Conservation (phyloP, 2,888 invertebrate genomes). For the Chaetogeoica ovagalla region DNA sequence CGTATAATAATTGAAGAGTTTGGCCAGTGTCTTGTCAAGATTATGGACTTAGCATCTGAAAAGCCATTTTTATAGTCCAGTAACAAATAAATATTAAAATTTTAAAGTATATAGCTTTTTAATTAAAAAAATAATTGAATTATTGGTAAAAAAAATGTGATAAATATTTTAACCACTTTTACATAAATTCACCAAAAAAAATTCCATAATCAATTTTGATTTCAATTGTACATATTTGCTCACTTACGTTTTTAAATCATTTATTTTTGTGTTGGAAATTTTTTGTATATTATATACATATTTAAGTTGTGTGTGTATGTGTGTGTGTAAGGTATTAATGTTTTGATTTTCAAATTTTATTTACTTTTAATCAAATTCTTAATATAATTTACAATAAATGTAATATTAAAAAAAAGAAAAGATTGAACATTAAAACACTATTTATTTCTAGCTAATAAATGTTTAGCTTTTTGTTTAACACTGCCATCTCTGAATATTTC, state of each 20-base stretch:
- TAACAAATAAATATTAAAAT: background rate
- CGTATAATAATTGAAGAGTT: slow-evolving; percentile 88
- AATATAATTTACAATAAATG: slow-evolving; percentile 1
- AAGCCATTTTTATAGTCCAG: slow-evolving; percentile 38
- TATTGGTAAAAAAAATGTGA: background rate
- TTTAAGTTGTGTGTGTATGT: slow-evolving; percentile 5
- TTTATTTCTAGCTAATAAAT: slow-evolving; percentile 5
- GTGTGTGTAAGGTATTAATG: slow-evolving; percentile 21
- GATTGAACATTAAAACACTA: slow-evolving; percentile 1
- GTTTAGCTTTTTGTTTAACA: slow-evolving; percentile 59
- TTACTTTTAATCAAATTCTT: slow-evolving; percentile 8
- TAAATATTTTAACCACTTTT: background rate
- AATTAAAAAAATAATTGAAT: background rate
- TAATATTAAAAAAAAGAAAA: slow-evolving; percentile 16
- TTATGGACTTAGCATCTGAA: slow-evolving; percentile 66
- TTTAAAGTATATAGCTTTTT: background rate
- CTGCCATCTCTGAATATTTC: slow-evolving; percentile 74
- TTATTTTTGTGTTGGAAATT: slow-evolving; percentile 28
- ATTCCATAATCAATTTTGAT: background rate
- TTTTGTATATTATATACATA: slow-evolving; percentile 12
- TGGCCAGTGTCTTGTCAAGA: slow-evolving; percentile 89
- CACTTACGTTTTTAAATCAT: background rate
- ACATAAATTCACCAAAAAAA: background rate
- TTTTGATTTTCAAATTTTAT: slow-evolving; percentile 51
- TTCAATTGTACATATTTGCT: slow-evolving; percentile 35